phyloP scores from a whole-genome alignment of 2,113 vertebrate genomes.

The Chaetops frenatus region DNA sequence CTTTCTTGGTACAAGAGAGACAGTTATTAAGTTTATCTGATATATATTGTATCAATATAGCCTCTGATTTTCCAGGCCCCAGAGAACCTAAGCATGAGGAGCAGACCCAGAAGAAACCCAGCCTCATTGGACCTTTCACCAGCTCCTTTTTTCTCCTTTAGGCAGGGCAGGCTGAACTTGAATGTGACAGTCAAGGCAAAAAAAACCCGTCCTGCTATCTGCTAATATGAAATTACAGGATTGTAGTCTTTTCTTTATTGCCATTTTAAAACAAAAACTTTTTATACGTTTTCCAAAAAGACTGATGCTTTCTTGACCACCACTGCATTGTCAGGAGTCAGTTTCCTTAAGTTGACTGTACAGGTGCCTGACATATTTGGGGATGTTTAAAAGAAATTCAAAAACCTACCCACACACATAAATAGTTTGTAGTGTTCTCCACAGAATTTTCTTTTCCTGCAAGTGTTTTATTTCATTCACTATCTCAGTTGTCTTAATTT shows the following conservation, averaged over 20 bases:
- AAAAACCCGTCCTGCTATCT: background rate
- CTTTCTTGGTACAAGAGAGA: background rate
- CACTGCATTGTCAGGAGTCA: background rate
- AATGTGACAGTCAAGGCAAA: background rate
- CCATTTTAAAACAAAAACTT: background rate
- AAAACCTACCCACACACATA: background rate
- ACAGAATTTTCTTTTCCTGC: background rate
- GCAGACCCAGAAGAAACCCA: background rate
- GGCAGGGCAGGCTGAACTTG: background rate
- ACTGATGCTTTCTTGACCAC: background rate
- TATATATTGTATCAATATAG: background rate
- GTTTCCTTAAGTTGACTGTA: background rate
- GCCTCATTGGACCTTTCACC: rapidly evolving
- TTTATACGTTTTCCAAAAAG: background rate
- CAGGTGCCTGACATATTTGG: background rate
- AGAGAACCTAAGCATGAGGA: background rate
- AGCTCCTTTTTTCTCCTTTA: background rate
- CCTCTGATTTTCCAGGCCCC: background rate
- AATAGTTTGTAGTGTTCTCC: background rate
- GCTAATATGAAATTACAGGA: background rate
- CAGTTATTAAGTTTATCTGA: background rate
- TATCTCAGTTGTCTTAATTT: background rate
- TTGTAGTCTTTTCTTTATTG: background rate
- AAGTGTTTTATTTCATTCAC: background rate
- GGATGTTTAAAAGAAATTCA: background rate